Base-by-base conservation (phyloP, 2,797 vertebrate genomes). In the Gastrophryne carolinensis region DNA sequence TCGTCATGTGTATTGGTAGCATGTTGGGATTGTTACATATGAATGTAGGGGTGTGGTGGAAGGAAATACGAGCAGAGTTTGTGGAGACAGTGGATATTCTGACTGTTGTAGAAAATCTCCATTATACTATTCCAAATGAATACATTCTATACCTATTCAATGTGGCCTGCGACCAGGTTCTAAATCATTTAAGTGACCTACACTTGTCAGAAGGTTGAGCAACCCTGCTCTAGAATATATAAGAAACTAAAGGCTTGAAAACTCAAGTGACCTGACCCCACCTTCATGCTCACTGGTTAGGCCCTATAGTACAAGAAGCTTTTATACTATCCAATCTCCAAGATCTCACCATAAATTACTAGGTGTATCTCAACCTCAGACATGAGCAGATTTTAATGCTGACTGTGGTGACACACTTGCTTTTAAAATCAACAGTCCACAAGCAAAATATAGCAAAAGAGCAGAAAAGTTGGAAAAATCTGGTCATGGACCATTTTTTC, bases 401-500 rank as follows among this genome's bases (percentile, higher is more conserved):
- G 23, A 35, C 10, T 62, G 58, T 63, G 58, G 44, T 39, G 32
- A 35, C 41, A 12, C 23, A 19, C 29, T 52, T 3, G 47, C 24
- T 54, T 73, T 35, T 44, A 17, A 23, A 26, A 47, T 54, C 49
- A 15, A 69, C 50, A 47, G 5, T 29, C 65, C 75, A 82, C 67
- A 49, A 57, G 35, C 72, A 1, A 15, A 80, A 81, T 77, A 56
- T 63, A 58, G 73, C 32, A 17, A 7, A 0, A 62, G 27, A 1
- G 21, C 13, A 53, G 68, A 24, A 76, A 76, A 62, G 37, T 49
- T 24, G 78, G 65, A 57, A 52, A 34, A 83, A 75, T 61, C 80
- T 84, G 73, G 65, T n/a, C 7, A 49, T 47, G 44, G 17, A 35
- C 23, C 13, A n/a, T n/a, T 64, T 83, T 78, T 78, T 58, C 73